Base-by-base conservation (phyloP, 2,888 invertebrate species). In the Apodemia mormo region DNA sequence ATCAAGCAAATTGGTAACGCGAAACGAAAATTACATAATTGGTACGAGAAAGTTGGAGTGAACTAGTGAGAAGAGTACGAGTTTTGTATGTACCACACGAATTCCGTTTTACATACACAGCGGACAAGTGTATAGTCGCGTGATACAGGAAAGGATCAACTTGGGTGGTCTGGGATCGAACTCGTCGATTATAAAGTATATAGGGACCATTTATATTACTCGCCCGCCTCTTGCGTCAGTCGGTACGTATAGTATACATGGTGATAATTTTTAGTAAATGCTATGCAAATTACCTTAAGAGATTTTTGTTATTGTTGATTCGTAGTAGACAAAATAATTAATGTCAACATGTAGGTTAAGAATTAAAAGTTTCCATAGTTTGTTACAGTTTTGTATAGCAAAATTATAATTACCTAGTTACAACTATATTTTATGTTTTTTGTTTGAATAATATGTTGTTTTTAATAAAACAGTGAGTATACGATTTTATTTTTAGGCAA, bases 161-260 rank as follows among this genome's bases (percentile, higher is more conserved):
- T 78, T 92, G 93, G 92, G 93, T 92, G 93, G 93, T 93, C 93
- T 82, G 76, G 82, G 85, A 84, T 88, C 87, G 85, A 83, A 80
- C 49, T 84, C 84, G 80, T 81, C 87, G 86, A 85, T 87, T 88
- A 87, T 81, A 80, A 82, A 82, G 83, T 85, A 88, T 78, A 87
- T 87, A 88, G 82, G 76, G 72, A 73, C 76, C 78, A 78, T 78
- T 76, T 78, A 78, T 75, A 78, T 79, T 79, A 78, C 78, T 80
- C 77, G 83, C 82, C 79, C 74, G 74, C 78, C 74, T 74, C 73
- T 73, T 70, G 45, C 70, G 70, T 73, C 61, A 61, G 61, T 33
- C 30, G 14, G 33, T 14, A 61, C 30, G 61, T 30, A 12, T 29
- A 30, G 22, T 66, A 49, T 66, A 61, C 61, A 61, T 61, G 61